phyloP scores from a whole-genome alignment of 2,113 vertebrate genomes.

The Ariopsis seemanni region DNA sequence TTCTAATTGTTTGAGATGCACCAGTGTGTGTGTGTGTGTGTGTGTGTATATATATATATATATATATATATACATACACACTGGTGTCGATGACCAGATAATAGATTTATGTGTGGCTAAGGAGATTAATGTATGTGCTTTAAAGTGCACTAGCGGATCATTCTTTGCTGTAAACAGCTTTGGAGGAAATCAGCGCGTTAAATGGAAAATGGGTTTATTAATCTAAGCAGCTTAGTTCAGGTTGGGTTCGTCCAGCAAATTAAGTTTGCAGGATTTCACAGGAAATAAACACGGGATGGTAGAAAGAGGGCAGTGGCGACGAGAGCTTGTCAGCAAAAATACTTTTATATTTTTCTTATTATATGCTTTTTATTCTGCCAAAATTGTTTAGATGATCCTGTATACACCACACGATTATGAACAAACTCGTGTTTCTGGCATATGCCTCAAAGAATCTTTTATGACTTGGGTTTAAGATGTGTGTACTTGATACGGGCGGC shows the following conservation, averaged over 20 bases:
- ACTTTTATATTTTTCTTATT: conserved; percentile 14
- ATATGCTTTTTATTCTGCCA: conserved; percentile 42
- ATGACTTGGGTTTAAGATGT: conserved; percentile 7
- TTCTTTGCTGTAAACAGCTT: conserved; percentile 75
- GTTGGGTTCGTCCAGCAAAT: conserved; percentile 76
- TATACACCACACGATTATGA: conserved; percentile 50
- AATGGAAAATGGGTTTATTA: conserved; percentile 80
- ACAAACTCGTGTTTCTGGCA: not conserved
- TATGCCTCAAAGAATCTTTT: conserved; percentile 15
- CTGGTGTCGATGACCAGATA: conserved; percentile 70
- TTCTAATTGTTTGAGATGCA: too few species aligned
- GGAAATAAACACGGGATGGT: conserved; percentile 67
- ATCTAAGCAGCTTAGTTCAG: conserved; percentile 80
- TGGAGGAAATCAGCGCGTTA: conserved; percentile 76
- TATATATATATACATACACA: not conserved
- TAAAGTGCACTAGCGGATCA: conserved; percentile 68
- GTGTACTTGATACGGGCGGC: not conserved
- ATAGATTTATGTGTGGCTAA: conserved; percentile 72
- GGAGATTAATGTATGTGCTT: conserved; percentile 72
- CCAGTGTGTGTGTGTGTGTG: too few species aligned
- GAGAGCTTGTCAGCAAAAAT: conserved; percentile 49
- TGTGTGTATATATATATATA: not conserved
- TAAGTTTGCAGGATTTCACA: conserved; percentile 77
- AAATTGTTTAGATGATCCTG: conserved; percentile 39
- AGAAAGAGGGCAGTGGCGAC: conserved; percentile 43